Percentiles rank a stretch among this genome's conserved stretches.
Conservation (phyloP, 2,797 vertebrate genomes). For the Myotis daubentonii region DNA sequence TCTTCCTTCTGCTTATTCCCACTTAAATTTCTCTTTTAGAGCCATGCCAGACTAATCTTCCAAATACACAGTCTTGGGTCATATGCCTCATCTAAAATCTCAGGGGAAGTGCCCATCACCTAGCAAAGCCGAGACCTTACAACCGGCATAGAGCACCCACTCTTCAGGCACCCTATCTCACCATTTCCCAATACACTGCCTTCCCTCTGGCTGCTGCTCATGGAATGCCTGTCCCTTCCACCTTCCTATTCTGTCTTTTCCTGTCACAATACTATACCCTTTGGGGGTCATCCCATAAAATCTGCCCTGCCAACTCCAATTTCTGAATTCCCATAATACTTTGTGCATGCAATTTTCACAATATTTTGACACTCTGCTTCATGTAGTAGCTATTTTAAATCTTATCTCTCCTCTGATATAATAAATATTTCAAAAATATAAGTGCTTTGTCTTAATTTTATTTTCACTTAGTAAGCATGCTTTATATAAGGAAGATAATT, state of each 20-base stretch:
- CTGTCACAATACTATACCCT: not conserved
- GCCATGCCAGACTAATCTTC: not conserved
- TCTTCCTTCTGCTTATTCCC: not conserved
- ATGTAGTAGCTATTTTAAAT: not conserved
- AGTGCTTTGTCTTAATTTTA: constrained; percentile 2
- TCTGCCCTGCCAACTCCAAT: not conserved
- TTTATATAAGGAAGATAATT: not conserved
- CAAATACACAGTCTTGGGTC: not conserved
- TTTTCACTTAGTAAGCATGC: not conserved
- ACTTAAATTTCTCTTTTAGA: not conserved
- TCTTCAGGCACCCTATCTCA: not conserved
- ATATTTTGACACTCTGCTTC: not conserved
- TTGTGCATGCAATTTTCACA: not conserved
- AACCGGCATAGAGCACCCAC: not conserved
- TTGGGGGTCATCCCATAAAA: not conserved
- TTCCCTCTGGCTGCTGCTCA: too few relatives aligned
- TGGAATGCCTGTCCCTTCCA: not conserved
- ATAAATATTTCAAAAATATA: not conserved
- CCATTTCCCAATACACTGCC: not conserved
- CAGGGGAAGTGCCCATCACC: not conserved
- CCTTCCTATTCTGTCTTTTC: not conserved
- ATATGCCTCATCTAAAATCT: not conserved
- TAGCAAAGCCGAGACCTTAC: not conserved
- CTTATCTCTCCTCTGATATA: not conserved
- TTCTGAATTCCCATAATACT: not conserved